Conservation (phyloP, 37 sponge, comb jelly and placozoan species). For the Crambe crambe region DNA sequence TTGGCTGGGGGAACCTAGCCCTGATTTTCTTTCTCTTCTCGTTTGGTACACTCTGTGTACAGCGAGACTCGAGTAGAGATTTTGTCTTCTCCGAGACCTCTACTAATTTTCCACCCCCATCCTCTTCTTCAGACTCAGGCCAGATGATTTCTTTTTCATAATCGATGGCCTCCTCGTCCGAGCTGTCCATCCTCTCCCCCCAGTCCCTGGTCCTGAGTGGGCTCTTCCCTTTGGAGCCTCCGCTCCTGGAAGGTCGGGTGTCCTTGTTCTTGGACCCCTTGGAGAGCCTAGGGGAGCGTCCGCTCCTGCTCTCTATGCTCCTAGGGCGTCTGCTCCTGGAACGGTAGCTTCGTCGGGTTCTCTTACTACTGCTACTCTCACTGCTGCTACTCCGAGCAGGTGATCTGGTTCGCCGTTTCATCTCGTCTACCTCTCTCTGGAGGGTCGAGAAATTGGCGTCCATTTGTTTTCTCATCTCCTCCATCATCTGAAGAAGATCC, state of each 20-base stretch:
- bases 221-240: background rate
- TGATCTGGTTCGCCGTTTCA: too few species aligned
- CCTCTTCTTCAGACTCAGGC: background rate
- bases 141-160: background rate
- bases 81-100: constrained; percentile 23
- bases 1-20: too few species aligned
- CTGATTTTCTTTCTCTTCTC: background rate
- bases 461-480: too few species aligned
- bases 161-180: background rate
- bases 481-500: too few species aligned
- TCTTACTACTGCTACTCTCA: too few species aligned
- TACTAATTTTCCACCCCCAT: background rate
- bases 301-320: too few species aligned
- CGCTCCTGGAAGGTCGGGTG: background rate
- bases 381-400: too few species aligned
- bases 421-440: too few species aligned
- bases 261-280: background rate
- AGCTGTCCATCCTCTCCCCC: background rate
- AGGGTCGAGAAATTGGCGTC: too few species aligned
- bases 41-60: constrained; percentile 13
- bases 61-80: background rate
- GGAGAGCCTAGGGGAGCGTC: too few species aligned
- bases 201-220: background rate
- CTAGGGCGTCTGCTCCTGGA: too few species aligned
- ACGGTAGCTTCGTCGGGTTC: too few species aligned